Percentiles rank a stretch among this genome's conserved stretches.
phyloP scores from a whole-genome alignment of 1,140 invertebrate species.

The Cydia fagiglandana region DNA sequence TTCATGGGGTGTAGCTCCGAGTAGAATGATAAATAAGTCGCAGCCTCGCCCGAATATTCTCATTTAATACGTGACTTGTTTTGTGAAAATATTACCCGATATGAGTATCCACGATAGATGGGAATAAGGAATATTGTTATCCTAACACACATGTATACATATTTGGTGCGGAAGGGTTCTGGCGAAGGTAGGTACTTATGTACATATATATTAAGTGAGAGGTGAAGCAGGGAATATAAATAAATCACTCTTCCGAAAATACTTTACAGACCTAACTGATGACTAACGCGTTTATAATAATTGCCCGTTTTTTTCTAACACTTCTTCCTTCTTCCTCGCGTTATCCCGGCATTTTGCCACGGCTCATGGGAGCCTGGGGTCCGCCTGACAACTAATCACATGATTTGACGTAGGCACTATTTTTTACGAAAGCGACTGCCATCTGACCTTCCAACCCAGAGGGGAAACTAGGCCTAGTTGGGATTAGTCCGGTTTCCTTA shows the following conservation, averaged over 20 bases:
- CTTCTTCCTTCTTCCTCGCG: too few relatives aligned
- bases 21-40: conserved; percentile 77
- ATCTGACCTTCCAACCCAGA: too few relatives aligned
- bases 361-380: too few relatives aligned
- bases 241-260: not conserved
- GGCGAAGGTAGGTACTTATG: not conserved
- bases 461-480: too few relatives aligned
- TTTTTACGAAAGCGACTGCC: too few relatives aligned
- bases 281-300: not conserved
- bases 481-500: too few relatives aligned
- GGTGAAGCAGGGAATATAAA: not conserved
- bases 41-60: conserved; percentile 76
- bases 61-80: conserved; percentile 79
- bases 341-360: too few relatives aligned
- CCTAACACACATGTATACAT: conserved; percentile 49
- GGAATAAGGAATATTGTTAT: conserved; percentile 50
- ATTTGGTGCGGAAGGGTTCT: not conserved
- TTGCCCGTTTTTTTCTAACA: too few relatives aligned
- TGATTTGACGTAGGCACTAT: too few relatives aligned
- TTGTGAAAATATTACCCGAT: conserved; percentile 64
- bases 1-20: conserved; percentile 76
- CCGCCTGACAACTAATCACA: too few relatives aligned
- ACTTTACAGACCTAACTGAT: not conserved
- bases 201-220: too few relatives aligned
- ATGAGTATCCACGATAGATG: conserved; percentile 64